phyloP scores from a whole-genome alignment of 2,888 invertebrate species.

The Ellobium chinense region DNA sequence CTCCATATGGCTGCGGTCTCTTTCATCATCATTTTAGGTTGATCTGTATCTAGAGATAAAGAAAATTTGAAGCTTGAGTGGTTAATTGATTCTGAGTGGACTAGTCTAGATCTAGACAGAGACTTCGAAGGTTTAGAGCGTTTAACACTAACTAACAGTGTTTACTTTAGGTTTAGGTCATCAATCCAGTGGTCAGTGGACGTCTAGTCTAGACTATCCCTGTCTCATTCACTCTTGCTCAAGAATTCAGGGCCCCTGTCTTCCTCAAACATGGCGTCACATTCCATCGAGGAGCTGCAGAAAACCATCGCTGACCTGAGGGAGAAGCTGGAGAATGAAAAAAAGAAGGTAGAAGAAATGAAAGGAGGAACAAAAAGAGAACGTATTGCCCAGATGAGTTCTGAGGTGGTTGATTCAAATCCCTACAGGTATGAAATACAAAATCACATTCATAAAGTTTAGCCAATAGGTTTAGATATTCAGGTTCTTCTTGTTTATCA shows the following conservation, averaged over 20 bases:
- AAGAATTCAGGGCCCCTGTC: too few relatives aligned
- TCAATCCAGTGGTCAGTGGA: too few relatives aligned
- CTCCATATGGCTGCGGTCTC: not conserved
- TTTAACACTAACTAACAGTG: not conserved
- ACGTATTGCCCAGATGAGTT: conserved; percentile 93
- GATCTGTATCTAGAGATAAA: too few relatives aligned
- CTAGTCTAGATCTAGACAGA: too few relatives aligned
- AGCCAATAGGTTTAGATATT: too few relatives aligned
- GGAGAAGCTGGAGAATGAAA: conserved; percentile 78
- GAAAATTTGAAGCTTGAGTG: too few relatives aligned
- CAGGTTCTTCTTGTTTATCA: too few relatives aligned
- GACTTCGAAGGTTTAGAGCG: not conserved
- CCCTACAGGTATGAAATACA: conserved; percentile 94
- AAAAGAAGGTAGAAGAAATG: conserved; percentile 48
- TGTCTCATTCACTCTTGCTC: too few relatives aligned
- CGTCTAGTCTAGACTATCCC: too few relatives aligned
- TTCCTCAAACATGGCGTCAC: conserved; percentile 57
- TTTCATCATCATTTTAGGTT: not conserved
- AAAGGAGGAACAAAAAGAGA: conserved; percentile 79
- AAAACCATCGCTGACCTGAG: conserved; percentile 81
- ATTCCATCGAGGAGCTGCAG: conserved; percentile 85
- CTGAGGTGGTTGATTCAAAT: conserved; percentile 98
- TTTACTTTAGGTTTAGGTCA: not conserved
- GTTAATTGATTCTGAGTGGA: too few relatives aligned
- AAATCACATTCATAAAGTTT: not conserved